Evolutionary conservation across 1,140 invertebrate species (phyloP).

Genomic region (Ostrea denselamellosa): DNA sequence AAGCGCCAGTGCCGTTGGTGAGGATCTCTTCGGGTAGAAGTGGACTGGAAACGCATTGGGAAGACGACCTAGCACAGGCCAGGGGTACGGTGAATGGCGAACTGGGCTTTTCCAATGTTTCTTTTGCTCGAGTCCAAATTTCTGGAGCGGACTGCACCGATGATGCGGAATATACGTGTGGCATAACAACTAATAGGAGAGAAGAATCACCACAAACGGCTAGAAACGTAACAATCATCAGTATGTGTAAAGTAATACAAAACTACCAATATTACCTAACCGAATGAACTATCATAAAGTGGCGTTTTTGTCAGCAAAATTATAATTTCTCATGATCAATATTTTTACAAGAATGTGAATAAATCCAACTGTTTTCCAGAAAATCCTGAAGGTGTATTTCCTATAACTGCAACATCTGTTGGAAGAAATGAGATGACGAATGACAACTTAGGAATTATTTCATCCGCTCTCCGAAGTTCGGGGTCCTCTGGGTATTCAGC

Average conservation of each 20-base stretch:
- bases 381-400: not conserved
- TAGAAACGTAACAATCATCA: not conserved
- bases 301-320: not conserved
- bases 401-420: not conserved
- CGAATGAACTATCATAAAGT: no score
- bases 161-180: slow-evolving; percentile 3
- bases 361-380: not conserved
- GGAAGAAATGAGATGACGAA: not conserved
- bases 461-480: not conserved
- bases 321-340: not conserved
- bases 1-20: not conserved
- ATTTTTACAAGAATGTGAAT: not conserved
- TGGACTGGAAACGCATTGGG: not conserved
- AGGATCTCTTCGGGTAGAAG: not conserved
- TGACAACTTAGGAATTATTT: slow-evolving; percentile 17
- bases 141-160: not conserved
- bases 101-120: not conserved
- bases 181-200: not conserved
- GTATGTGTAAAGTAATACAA: no score
- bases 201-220: not conserved
- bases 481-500: not conserved
- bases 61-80: not conserved
- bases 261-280: no score
- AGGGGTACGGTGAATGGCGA: not conserved
- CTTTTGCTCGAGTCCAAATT: not conserved